Base-by-base conservation (phyloP, 2,888 invertebrate species). In the Pyrrhia umbra region DNA sequence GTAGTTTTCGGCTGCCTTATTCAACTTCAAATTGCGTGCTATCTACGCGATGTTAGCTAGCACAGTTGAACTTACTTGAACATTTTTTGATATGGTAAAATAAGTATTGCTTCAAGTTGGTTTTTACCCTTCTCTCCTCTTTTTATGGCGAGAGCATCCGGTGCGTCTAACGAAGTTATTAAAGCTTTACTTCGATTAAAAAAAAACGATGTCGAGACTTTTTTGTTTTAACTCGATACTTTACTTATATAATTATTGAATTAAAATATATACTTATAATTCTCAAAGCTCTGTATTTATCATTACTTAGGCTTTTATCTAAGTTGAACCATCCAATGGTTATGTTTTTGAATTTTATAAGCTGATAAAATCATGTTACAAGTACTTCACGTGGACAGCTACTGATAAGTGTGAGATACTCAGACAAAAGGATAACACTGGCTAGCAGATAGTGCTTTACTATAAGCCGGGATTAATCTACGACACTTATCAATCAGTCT, bases 361-460 rank as follows among this genome's bases (percentile, higher is more conserved):
- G 15, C 6, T 58, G 67, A 66, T 60, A 74, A 57, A 43, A 18
- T 56, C 34, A 15, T 47, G 30, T 40, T 39, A 65, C 39, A 47
- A 59, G 10, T 57, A 72, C 18, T 51, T 13, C 23, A 73, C 39
- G 18, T 42, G 37, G 58, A 67, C 70, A 56, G 70, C 21, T 46
- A 8, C 3, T 21, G 74, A 70, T 73, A 73, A 67, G 21, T 3
- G 37, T 39, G 51, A 60, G 39, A 68, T 47, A 68, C 56, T 71
- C 69, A 68, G 69, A 74, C 56, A 27, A n/a, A 37, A 52, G 61
- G 30, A 74, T 54, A 40, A 61, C 49, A 74, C 15, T 16, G 47
- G 15, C 20, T 30, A 10, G 15, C 20, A n/a, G n/a, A 72, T 55
- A 72, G 27, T 71, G 50, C 27, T 56, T 39, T 13, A 43, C 40